These are phyloP conservation scores for Amphiprion ocellaris DNA, from an alignment of 2,113 vertebrate genomes.

Conservation along the genomic window DNA sequence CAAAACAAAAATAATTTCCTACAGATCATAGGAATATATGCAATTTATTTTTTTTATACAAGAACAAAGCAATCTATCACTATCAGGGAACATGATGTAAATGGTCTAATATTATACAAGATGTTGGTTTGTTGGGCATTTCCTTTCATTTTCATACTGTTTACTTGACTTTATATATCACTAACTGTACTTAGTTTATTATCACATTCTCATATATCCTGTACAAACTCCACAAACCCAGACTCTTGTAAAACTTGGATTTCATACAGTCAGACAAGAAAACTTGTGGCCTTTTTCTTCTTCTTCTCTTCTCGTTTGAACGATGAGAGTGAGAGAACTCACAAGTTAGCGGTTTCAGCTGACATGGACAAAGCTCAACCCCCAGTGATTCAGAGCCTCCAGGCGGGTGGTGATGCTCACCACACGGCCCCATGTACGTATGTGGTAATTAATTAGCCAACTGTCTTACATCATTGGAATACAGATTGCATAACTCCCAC, in stretches of 20 bases:
- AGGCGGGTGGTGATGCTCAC: conserved; percentile 13
- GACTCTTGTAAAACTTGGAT: background rate
- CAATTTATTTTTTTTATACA: too few relatives aligned
- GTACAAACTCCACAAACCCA: background rate
- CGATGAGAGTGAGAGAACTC: background rate
- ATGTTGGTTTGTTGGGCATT: too few relatives aligned
- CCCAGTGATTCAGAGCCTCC: conserved; percentile 15
- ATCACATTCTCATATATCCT: background rate
- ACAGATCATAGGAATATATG: too few relatives aligned
- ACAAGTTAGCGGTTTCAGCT: conserved; percentile 24
- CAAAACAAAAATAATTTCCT: too few relatives aligned
- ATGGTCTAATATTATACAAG: too few relatives aligned
- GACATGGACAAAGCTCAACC: conserved; percentile 12
- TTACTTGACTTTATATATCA: too few relatives aligned
- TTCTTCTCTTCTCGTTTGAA: background rate
- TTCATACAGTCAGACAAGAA: background rate
- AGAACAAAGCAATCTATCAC: too few relatives aligned
- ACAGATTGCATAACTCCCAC: conserved; percentile 61
- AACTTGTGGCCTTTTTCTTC: background rate
- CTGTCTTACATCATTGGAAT: conserved; percentile 40
- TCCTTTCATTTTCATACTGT: too few relatives aligned
- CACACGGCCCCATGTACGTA: conserved; percentile 19
- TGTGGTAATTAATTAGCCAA: conserved; percentile 40
- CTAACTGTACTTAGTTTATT: too few relatives aligned
- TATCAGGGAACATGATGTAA: too few relatives aligned